Percentiles rank a stretch among this genome's conserved stretches.
These are phyloP conservation scores for Capreolus pygargus DNA, from an alignment of 2,113 vertebrate genomes.

Conservation along the genomic window DNA sequence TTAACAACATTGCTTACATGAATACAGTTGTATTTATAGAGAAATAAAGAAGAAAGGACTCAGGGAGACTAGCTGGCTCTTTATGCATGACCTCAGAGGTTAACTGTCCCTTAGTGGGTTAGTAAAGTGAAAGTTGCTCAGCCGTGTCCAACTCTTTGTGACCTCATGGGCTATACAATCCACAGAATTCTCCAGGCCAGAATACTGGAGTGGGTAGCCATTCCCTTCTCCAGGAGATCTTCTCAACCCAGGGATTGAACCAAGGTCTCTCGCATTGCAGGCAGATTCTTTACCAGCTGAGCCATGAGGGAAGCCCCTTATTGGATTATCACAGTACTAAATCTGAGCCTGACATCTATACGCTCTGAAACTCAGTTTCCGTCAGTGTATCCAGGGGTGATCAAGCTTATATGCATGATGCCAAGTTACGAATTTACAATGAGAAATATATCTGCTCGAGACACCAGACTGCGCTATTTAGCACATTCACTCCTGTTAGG, in stretches of 20 bases:
- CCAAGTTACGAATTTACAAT: neutral
- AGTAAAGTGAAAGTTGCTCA: neutral
- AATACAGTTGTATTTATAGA: neutral
- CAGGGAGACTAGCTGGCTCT: neutral
- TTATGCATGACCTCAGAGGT: neutral
- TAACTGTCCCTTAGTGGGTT: neutral
- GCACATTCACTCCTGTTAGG: neutral
- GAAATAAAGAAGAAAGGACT: neutral
- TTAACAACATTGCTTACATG: neutral
- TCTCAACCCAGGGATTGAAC: neutral
- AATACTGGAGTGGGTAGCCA: neutral
- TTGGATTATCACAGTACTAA: neutral
- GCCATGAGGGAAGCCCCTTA: neutral
- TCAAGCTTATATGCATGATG: neutral
- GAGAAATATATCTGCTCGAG: neutral
- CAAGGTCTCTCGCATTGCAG: accelerated
- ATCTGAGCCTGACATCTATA: neutral
- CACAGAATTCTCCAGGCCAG: neutral
- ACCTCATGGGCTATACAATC: neutral
- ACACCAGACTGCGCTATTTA: neutral
- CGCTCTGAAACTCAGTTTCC: constrained; percentile 1
- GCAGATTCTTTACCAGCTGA: neutral
- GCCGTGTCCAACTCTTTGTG: neutral
- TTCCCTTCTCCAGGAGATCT: neutral
- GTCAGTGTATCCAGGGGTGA: neutral